Conservation (phyloP, 2,888 invertebrate species). For the Dryocosmus kuriphilus region DNA sequence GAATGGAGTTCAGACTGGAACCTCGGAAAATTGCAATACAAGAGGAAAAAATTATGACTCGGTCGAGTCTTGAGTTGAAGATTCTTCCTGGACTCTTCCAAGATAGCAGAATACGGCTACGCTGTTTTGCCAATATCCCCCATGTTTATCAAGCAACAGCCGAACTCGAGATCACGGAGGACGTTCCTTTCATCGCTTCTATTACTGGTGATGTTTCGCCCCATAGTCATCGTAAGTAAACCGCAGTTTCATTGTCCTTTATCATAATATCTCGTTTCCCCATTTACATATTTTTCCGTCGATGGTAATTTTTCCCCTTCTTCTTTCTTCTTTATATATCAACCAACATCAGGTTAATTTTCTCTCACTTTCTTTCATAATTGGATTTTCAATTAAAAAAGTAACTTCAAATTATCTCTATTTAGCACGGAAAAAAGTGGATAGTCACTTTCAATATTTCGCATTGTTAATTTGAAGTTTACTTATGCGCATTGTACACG, state of each 20-base stretch:
- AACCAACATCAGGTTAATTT: no score
- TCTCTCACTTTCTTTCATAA: no score
- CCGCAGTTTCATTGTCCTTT: not conserved
- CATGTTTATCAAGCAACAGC: slow-evolving; percentile 69
- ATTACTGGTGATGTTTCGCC: slow-evolving; percentile 74
- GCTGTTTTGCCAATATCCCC: slow-evolving; percentile 70
- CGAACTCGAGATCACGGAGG: slow-evolving; percentile 70
- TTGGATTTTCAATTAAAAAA: no score
- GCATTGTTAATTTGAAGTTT: no score
- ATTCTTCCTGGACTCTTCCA: slow-evolving; percentile 69
- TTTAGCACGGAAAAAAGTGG: no score
- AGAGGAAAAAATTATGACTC: slow-evolving; percentile 62
- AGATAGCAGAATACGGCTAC: slow-evolving; percentile 66
- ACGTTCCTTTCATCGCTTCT: slow-evolving; percentile 71
- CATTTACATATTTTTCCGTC: not conserved
- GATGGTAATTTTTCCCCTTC: not conserved
- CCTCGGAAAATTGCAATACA: slow-evolving; percentile 51
- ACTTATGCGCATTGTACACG: no score
- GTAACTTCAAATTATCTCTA: no score
- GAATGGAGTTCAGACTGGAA: slow-evolving; percentile 59
- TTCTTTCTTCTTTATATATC: not conserved
- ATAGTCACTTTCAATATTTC: no score
- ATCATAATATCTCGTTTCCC: not conserved
- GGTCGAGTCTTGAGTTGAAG: slow-evolving; percentile 68
- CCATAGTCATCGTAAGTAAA: slow-evolving; percentile 71